Conservation (phyloP, 2,888 invertebrate genomes). For the Thalpophila matura region DNA sequence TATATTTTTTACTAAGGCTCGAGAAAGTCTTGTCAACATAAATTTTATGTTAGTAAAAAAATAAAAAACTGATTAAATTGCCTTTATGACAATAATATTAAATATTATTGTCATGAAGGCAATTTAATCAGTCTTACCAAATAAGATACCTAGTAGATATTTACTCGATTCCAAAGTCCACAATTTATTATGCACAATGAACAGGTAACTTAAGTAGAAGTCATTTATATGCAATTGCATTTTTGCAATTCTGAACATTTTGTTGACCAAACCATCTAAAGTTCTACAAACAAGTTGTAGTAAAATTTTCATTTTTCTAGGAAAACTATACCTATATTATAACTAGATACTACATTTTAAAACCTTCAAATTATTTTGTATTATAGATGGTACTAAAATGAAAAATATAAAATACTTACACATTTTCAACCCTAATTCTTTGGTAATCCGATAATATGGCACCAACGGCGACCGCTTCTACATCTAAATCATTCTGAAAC, state of each 20-base stretch:
- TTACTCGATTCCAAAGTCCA: constrained; percentile 8
- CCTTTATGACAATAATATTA: too few species aligned
- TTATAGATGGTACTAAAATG: not conserved
- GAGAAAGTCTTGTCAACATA: too few species aligned
- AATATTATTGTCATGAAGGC: not conserved
- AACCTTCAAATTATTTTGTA: not conserved
- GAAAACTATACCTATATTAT: not conserved
- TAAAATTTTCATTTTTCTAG: not conserved
- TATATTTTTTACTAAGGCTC: too few species aligned
- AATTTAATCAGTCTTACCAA: not conserved
- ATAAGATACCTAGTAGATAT: constrained; percentile 3
- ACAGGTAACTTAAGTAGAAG: too few species aligned
- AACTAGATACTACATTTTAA: not conserved
- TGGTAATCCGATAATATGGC: constrained; percentile 99
- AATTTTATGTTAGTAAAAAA: too few species aligned
- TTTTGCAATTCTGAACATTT: not conserved
- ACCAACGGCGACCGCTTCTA: constrained; percentile 98
- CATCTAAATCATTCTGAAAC: constrained; percentile 92
- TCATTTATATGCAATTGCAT: not conserved
- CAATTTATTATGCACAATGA: not conserved
- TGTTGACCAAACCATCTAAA: not conserved
- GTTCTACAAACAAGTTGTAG: not conserved
- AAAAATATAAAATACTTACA: constrained; percentile 92
- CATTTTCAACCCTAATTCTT: constrained; percentile 98
- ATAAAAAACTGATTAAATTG: too few species aligned